Evolutionary conservation across 1,140 invertebrate species (phyloP).

Genomic region (Atta texana): DNA sequence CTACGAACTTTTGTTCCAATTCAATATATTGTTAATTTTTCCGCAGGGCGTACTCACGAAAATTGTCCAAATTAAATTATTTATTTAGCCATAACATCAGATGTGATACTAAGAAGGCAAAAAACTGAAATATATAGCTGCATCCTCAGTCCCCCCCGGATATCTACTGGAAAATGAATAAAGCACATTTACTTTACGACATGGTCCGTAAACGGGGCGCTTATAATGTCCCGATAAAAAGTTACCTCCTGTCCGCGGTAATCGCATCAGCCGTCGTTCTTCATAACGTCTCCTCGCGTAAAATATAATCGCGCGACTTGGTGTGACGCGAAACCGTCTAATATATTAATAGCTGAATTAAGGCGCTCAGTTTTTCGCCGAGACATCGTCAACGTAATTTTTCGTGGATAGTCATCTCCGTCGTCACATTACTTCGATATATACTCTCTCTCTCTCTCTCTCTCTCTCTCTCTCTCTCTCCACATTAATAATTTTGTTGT

Average conservation of each 20-base stretch:
- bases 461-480: too few species aligned
- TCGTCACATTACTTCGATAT: not conserved
- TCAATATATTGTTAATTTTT: not conserved
- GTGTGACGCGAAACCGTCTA: slow-evolving; percentile 30
- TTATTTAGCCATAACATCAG: slow-evolving; percentile 4
- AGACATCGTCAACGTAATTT: slow-evolving; percentile 43
- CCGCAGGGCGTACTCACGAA: not conserved
- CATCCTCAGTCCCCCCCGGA: not conserved
- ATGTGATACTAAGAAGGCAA: not conserved
- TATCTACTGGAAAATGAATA: slow-evolving; percentile 52
- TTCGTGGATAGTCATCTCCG: slow-evolving; percentile 16
- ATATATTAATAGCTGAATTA: slow-evolving; percentile 66
- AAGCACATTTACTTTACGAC: slow-evolving; percentile 51
- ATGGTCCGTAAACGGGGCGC: slow-evolving; percentile 20
- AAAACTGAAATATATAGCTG: slow-evolving; percentile 10
- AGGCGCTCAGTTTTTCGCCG: slow-evolving; percentile 39
- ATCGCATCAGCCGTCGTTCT: slow-evolving; percentile 35
- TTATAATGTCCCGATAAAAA: slow-evolving; percentile 60
- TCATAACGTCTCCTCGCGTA: slow-evolving; percentile 31
- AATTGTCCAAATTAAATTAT: slow-evolving; percentile 40
- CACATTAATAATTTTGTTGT: slow-evolving; percentile 6
- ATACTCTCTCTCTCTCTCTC: too few species aligned
- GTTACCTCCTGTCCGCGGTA: slow-evolving; percentile 23
- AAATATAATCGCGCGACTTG: slow-evolving; percentile 31
- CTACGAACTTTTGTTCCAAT: too few species aligned